These are phyloP conservation scores for Peribatodes rhomboidaria DNA, from an alignment of 2,888 invertebrate species.

Conservation along the genomic window DNA sequence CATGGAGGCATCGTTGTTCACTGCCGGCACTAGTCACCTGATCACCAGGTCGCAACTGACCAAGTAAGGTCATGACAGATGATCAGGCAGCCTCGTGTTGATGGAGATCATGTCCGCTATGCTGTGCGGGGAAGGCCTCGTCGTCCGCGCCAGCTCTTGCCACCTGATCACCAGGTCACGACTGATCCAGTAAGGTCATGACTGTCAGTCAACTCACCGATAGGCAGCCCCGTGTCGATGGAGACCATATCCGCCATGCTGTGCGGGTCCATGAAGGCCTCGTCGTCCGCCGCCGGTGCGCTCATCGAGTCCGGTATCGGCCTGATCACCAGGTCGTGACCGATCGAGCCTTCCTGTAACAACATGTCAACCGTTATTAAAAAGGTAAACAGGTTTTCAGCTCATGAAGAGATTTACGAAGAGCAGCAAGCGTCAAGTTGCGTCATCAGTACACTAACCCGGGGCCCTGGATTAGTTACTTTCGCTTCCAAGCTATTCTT, in stretches of 20 bases:
- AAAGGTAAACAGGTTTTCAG: no score
- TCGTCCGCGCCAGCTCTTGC: no score
- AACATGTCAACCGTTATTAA: not conserved
- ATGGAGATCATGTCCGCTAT: slow-evolving; percentile 82
- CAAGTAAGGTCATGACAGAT: not conserved
- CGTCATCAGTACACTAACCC: no score
- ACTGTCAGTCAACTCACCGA: slow-evolving; percentile 65
- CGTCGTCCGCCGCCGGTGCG: slow-evolving; percentile 87
- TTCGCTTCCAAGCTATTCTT: no score
- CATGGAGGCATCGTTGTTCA: no score
- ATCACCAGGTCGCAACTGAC: no score
- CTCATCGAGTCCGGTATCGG: slow-evolving; percentile 92
- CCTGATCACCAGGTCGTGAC: slow-evolving; percentile 94
- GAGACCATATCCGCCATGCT: slow-evolving; percentile 88
- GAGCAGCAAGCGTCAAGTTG: no score
- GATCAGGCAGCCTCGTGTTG: slow-evolving; percentile 87
- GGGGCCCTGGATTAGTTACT: no score
- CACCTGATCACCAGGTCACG: no score
- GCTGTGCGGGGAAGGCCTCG: no score
- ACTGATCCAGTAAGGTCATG: not conserved
- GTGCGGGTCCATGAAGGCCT: slow-evolving; percentile 90
- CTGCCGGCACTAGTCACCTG: no score
- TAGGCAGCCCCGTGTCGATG: slow-evolving; percentile 88
- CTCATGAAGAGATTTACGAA: no score
- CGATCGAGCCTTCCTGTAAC: slow-evolving; percentile 95